These are phyloP conservation scores for Pachyseris speciosa DNA, from an alignment of 64 coral and sea anemone species.

Conservation along the genomic window DNA sequence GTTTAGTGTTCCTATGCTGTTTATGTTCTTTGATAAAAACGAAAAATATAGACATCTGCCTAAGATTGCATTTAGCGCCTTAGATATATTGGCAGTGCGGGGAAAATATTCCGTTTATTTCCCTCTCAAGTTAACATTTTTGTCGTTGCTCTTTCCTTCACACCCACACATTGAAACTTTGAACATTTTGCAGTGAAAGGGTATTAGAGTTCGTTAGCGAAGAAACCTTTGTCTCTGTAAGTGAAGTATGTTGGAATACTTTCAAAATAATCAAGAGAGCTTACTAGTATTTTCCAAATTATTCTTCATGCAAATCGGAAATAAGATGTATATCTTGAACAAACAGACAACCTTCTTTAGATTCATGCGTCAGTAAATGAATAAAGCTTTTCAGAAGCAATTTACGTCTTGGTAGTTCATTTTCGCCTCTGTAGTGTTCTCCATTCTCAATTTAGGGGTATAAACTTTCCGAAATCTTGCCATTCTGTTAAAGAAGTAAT, in stretches of 20 bases:
- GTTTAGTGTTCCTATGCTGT: too few relatives aligned
- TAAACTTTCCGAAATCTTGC: background rate
- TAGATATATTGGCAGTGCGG: background rate
- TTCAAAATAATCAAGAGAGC: background rate
- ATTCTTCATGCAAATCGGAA: background rate
- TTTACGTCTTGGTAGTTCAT: background rate
- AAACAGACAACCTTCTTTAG: background rate
- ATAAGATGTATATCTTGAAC: conserved; percentile 23
- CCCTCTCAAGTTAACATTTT: background rate
- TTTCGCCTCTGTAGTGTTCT: background rate
- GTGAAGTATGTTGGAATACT: background rate
- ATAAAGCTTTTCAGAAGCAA: too few relatives aligned
- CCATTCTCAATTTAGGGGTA: background rate
- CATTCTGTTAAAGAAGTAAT: background rate
- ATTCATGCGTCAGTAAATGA: background rate
- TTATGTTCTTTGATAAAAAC: background rate
- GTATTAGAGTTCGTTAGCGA: background rate
- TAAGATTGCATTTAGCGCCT: background rate
- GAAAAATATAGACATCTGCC: background rate
- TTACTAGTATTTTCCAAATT: background rate
- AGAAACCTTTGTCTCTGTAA: background rate
- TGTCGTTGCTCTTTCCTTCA: background rate
- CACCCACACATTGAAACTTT: background rate
- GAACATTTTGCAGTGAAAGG: background rate
- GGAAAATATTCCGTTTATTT: too few relatives aligned